Percentiles rank a stretch among this genome's conserved stretches.
These are phyloP conservation scores for Zaprionus obscuricornis DNA, from an alignment of 2,888 invertebrate genomes.

Conservation along the genomic window DNA sequence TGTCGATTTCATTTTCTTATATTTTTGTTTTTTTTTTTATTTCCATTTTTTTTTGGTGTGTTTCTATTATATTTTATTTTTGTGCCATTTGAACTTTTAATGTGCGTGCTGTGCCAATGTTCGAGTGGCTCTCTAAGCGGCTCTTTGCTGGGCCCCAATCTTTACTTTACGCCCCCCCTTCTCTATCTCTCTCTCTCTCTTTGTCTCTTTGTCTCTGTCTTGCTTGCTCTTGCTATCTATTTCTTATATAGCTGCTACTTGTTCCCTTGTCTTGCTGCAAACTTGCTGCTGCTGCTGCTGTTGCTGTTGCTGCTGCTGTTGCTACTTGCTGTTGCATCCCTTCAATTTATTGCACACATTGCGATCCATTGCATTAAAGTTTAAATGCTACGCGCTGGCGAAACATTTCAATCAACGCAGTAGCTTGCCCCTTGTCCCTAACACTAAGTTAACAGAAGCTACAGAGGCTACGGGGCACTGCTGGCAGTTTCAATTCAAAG, in stretches of 20 bases:
- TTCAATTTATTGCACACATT: conserved; percentile 52
- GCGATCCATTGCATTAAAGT: conserved; percentile 67
- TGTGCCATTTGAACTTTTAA: conserved; percentile 72
- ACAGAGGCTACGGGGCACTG: too few relatives aligned
- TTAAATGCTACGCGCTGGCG: conserved; percentile 61
- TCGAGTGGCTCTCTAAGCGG: conserved; percentile 44
- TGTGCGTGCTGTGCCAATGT: conserved; percentile 67
- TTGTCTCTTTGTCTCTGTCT: too few relatives aligned
- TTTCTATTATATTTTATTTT: conserved; percentile 36
- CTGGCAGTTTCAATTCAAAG: too few relatives aligned
- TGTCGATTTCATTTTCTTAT: too few relatives aligned
- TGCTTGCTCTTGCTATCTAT: too few relatives aligned
- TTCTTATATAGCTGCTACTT: too few relatives aligned
- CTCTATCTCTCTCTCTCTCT: not conserved
- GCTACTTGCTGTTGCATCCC: conserved; percentile 3
- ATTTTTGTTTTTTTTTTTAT: not conserved
- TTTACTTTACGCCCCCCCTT: not conserved
- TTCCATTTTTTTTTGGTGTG: conserved; percentile 12
- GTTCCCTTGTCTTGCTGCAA: conserved; percentile 2
- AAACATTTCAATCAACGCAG: conserved; percentile 70
- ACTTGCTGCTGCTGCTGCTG: not conserved
- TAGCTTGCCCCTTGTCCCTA: conserved; percentile 1
- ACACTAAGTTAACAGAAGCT: too few relatives aligned
- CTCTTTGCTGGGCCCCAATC: too few relatives aligned
- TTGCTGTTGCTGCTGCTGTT: conserved; percentile 3